Evolutionary conservation across 2,888 invertebrate genomes (phyloP).

Genomic region (Caenorhabditis sp.): DNA sequence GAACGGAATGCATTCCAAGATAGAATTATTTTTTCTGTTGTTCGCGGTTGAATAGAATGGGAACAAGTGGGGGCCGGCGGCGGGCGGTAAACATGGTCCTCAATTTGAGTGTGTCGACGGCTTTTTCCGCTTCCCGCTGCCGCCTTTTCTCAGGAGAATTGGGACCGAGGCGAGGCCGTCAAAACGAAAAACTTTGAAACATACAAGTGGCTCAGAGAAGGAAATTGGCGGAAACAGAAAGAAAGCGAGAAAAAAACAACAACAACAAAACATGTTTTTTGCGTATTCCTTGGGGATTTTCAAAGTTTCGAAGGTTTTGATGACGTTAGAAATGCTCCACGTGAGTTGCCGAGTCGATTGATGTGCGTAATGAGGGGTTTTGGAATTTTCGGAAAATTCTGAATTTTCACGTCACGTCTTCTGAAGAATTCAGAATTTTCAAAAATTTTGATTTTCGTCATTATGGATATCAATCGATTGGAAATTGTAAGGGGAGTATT

Average conservation of each 20-base stretch:
- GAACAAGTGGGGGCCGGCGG: too few species aligned
- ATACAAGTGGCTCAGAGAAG: neutral
- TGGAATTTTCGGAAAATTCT: neutral
- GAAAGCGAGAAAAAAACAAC: too few species aligned
- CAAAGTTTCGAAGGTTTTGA: too few species aligned
- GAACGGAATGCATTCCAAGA: neutral
- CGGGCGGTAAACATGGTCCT: neutral
- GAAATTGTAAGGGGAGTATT: neutral
- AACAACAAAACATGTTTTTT: neutral
- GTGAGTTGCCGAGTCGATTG: neutral
- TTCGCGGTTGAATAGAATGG: neutral
- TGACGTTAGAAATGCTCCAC: neutral
- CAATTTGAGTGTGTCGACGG: slow-evolving; percentile 2
- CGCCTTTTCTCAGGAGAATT: neutral
- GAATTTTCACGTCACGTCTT: neutral
- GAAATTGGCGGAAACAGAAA: neutral
- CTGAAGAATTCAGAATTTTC: too few species aligned
- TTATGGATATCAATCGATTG: neutral
- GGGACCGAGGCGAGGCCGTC: too few species aligned
- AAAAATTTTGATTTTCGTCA: neutral
- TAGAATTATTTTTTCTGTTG: neutral
- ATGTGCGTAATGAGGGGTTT: neutral
- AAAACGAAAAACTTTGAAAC: neutral
- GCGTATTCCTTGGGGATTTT: neutral
- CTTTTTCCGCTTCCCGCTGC: neutral